Evolutionary conservation across 2,888 invertebrate species (phyloP).

Genomic region (Proisotoma minuta): DNA sequence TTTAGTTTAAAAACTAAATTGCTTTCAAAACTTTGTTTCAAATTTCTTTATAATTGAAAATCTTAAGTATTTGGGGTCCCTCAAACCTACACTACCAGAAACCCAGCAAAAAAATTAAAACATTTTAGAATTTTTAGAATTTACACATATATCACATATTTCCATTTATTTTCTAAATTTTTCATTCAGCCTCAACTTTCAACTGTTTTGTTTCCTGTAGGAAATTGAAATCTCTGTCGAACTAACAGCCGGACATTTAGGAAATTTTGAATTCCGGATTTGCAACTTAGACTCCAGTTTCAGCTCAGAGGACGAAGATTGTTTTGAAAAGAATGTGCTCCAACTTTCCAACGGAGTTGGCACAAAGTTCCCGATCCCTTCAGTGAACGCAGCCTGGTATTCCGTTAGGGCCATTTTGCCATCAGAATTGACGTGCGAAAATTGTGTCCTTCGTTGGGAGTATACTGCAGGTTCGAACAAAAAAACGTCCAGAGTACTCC

Average conservation of each 20-base stretch:
- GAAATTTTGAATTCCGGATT: conserved; percentile 32
- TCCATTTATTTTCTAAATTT: too few relatives aligned
- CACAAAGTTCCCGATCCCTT: conserved; percentile 25
- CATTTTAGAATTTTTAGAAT: too few relatives aligned
- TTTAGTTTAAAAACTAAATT: too few relatives aligned
- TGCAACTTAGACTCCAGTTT: conserved; percentile 21
- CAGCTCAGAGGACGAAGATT: conserved; percentile 22
- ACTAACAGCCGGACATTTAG: conserved; percentile 30
- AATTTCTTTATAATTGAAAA: background rate
- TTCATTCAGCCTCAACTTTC: too few relatives aligned
- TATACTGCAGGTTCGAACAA: conserved; percentile 34
- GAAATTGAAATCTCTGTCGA: conserved; percentile 17
- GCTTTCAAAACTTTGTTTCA: background rate
- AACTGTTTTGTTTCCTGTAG: too few relatives aligned
- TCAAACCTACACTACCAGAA: too few relatives aligned
- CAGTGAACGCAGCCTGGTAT: conserved; percentile 22
- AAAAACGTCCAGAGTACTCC: too few relatives aligned
- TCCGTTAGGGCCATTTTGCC: conserved; percentile 25
- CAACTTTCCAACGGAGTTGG: conserved; percentile 14
- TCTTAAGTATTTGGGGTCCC: too few relatives aligned
- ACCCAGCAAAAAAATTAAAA: too few relatives aligned
- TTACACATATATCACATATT: too few relatives aligned
- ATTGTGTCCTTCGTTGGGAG: conserved; percentile 39
- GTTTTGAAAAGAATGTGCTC: conserved; percentile 34
- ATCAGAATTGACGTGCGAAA: conserved; percentile 25